Evolutionary conservation across 2,888 invertebrate species (phyloP).

Genomic region (Chrysolina haemoptera): DNA sequence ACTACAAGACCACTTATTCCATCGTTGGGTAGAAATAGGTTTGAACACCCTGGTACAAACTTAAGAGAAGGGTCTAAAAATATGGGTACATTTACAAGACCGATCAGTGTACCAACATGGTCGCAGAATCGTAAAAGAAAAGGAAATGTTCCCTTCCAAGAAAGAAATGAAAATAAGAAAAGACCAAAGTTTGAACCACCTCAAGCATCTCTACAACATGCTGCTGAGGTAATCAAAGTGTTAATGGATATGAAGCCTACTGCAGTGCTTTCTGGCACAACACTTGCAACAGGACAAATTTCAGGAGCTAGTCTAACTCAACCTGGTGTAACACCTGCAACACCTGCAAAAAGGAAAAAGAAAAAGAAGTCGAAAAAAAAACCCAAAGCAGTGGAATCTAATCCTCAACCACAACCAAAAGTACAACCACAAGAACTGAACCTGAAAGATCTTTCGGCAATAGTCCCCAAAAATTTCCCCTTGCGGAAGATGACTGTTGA

Average conservation of each 20-base stretch:
- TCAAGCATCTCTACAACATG: background rate
- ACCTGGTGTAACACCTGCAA: background rate
- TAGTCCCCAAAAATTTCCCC: slow-evolving; percentile 4
- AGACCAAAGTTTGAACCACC: background rate
- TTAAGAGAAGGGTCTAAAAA: background rate
- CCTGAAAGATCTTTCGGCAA: background rate
- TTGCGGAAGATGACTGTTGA: background rate
- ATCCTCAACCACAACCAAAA: background rate
- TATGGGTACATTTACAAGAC: background rate
- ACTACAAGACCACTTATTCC: background rate
- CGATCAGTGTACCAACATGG: background rate
- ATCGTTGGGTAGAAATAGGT: too few species aligned
- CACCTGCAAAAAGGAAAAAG: slow-evolving; percentile 10
- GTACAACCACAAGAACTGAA: background rate
- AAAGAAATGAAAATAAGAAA: background rate
- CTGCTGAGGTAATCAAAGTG: background rate
- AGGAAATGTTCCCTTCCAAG: background rate
- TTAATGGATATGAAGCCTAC: background rate
- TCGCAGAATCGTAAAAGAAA: slow-evolving; percentile 1
- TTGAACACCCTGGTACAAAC: too few species aligned
- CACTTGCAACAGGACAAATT: background rate
- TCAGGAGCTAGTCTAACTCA: background rate
- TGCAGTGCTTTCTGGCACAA: background rate
- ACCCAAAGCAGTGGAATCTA: background rate
- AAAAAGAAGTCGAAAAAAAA: slow-evolving; percentile 3